A percentile compares a stretch with the other conserved stretches of the same genome.
Conservation (phyloP, 1,140 invertebrate genomes). For the Drosophila eugracilis region DNA sequence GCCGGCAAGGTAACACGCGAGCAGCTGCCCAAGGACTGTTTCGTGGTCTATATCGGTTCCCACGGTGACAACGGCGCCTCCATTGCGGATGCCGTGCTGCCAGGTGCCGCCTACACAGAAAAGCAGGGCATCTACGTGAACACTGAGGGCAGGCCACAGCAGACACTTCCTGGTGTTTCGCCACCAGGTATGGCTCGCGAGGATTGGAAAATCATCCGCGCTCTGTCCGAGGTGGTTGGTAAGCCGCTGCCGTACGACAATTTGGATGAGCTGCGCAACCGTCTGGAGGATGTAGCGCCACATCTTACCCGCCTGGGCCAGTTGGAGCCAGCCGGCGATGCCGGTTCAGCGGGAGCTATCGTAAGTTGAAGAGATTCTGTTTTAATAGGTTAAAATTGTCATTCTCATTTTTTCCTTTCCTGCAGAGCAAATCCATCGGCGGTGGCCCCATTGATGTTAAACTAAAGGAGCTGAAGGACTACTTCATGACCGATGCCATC, state of each 20-base stretch:
- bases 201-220: conserved; percentile 98
- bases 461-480: conserved; percentile 94
- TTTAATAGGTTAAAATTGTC: neutral
- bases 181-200: conserved; percentile 97
- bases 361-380: conserved; percentile 84
- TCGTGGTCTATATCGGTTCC: conserved; percentile 98
- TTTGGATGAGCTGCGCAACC: conserved; percentile 92
- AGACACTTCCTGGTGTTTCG: conserved; percentile 95
- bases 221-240: conserved; percentile 91
- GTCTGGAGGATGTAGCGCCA: conserved; percentile 94
- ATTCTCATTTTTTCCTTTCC: neutral
- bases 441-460: conserved; percentile 89
- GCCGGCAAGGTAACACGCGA: conserved; percentile 91
- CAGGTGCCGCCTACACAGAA: conserved; percentile 99
- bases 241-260: conserved; percentile 95
- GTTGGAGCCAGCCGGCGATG: conserved; percentile 92
- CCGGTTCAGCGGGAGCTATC: conserved; percentile 89
- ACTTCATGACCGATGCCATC: conserved; percentile 99
- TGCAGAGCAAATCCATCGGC: conserved; percentile 86
- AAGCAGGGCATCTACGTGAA: conserved; percentile 99
- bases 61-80: conserved; percentile 97
- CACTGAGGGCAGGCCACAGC: conserved; percentile 98
- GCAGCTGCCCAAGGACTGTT: conserved; percentile 92
- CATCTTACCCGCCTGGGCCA: conserved; percentile 94
- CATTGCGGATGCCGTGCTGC: conserved; percentile 97